Evolutionary conservation across 2,113 vertebrate species (phyloP), one percentile per base, ranked within the genome.

Genomic region (Pseudopipra pipra): DNA sequence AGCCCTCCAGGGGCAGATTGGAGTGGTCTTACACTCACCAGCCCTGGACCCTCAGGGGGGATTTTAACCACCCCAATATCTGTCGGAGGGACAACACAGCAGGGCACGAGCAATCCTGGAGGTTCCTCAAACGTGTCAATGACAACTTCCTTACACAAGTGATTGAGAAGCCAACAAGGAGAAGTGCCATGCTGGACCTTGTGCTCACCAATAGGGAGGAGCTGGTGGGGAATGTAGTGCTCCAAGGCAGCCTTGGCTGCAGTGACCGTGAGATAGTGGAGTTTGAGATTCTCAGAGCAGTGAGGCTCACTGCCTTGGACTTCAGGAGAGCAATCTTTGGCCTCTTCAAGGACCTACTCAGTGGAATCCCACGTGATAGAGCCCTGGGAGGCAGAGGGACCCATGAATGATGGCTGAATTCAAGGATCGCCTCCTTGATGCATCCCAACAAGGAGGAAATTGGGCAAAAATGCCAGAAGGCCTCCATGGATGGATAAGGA

Each of bases 221-320:
- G 8, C 8, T 8, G 12, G 25, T 30, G 31, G 25, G 15, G 31
- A 71, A 61, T 52, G 18, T 20, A 20, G 43, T 35, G 37, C 9
- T 71, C 24, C 31, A 51, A 31, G 30, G 30, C 24, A 43, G 35
- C 43, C n/a, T 47, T 41, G 52, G 65, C 22, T 59, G 19, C 19
- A 51, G 20, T 15, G 25, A 30, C 4, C 31, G 12, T 0, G 2
- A 23, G 11, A 20, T 24, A 19, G 37, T 44, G 12, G 30, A 44
- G 5, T 52, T 24, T 43, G 67, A 30, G 24, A 6, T 72, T 12
- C 20, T 59, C 9, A 3, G 23, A 14, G 43, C 63, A 47, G 8
- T 47, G 43, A 27, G 51, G 25, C 21, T 67, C 62, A 55, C 27
- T 37, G 41, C 27, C n/a, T 52, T 12, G 11, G 27, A 39, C 5